Evolutionary conservation across 1,140 invertebrate species (phyloP), one percentile per base, ranked within the genome.

Genomic region (Lysiphlebus fabarum): DNA sequence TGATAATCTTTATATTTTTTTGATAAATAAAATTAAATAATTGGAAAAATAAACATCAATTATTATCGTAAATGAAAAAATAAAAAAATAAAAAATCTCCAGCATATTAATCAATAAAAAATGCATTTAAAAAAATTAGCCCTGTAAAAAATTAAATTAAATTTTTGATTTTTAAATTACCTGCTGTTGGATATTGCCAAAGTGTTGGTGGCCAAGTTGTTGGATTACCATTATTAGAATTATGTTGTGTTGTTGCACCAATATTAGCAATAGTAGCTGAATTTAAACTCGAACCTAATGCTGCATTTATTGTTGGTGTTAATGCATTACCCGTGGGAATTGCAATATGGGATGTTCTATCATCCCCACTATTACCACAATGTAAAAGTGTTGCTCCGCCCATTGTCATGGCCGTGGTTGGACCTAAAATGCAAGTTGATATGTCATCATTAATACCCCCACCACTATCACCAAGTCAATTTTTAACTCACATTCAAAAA

Each of bases 131-230:
- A n/a, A n/a, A n/a, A n/a, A n/a, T n/a, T n/a, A n/a, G n/a, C n/a
- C n/a, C n/a, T n/a, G n/a, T n/a, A n/a, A n/a, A n/a, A n/a, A n/a
- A n/a, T n/a, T n/a, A n/a, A n/a, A n/a, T n/a, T n/a, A n/a, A n/a
- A n/a, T n/a, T n/a, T n/a, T n/a, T n/a, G n/a, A n/a, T n/a, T n/a
- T n/a, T n/a, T n/a, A n/a, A n/a, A 26, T 85, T 74, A 88, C 86
- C 83, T 51, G 72, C 65, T 56, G 73, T 74, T 66, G 87, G 87
- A 80, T 89, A 89, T 77, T 88, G 84, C 88, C 85, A 88, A 69
- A 90, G 79, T 62, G 87, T 85, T 56, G 87, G 82, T 66, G 86
- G 72, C 68, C 70, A 67, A 63, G 74, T 51, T 69, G 76, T 59
- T 53, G 58, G 53, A 45, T 75, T 67, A 66, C 57, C 69, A 75